phyloP scores from a whole-genome alignment of 2,888 invertebrate genomes.

The Gari tellinella region DNA sequence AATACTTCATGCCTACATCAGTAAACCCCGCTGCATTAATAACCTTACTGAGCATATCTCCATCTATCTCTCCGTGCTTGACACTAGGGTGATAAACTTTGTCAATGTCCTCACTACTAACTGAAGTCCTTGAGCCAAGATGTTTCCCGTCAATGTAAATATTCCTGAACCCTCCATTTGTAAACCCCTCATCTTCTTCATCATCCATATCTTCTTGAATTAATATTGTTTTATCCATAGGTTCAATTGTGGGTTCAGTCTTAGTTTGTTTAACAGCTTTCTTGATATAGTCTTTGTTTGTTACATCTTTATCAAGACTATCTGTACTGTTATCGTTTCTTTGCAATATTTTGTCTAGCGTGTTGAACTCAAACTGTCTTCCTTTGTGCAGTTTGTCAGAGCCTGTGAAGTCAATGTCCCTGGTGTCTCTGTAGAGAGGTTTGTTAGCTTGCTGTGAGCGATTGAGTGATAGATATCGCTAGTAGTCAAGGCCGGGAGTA shows the following conservation, averaged over 20 bases:
- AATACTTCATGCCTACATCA: too few relatives aligned
- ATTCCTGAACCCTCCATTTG: constrained; percentile 32
- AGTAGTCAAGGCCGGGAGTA: too few relatives aligned
- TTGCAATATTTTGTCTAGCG: too few relatives aligned
- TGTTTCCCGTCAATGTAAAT: constrained; percentile 47
- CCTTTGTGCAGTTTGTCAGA: constrained; percentile 9
- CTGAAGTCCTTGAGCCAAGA: too few relatives aligned
- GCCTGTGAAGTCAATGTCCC: constrained; percentile 31
- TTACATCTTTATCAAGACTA: too few relatives aligned
- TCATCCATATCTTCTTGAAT: constrained; percentile 21
- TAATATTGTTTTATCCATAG: background rate
- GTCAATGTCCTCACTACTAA: too few relatives aligned
- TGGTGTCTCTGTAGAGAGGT: constrained; percentile 5
- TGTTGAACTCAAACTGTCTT: constrained; percentile 1
- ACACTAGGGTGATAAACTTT: too few relatives aligned
- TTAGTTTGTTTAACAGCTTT: too few relatives aligned
- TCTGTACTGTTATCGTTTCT: too few relatives aligned
- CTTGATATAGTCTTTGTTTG: background rate
- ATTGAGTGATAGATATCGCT: constrained; percentile 28
- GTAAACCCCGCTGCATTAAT: too few relatives aligned
- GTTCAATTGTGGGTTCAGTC: background rate
- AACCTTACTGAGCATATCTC: too few relatives aligned
- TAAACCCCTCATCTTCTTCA: constrained; percentile 10
- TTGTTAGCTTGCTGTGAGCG: constrained; percentile 2
- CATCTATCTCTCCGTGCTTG: too few relatives aligned